Conservation (phyloP, 1,140 invertebrate genomes). For the Drosophila truncata region DNA sequence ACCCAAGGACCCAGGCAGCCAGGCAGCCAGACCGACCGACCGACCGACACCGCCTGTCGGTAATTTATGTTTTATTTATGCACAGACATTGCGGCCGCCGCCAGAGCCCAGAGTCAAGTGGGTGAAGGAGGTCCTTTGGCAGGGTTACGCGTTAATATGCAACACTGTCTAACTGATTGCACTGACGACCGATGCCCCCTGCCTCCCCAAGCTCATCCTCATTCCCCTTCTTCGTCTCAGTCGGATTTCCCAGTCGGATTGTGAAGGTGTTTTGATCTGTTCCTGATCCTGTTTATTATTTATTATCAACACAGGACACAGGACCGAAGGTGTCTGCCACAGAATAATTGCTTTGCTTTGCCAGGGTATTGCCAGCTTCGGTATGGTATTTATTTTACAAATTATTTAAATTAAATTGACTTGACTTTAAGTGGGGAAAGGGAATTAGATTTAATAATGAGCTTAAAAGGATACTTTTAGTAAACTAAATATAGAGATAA, state of each 20-base stretch:
- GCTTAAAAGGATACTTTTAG: neutral
- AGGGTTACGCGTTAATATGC: constrained; percentile 69
- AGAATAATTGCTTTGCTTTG: neutral
- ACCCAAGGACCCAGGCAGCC: constrained; percentile 8
- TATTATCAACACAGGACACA: neutral
- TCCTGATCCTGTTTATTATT: constrained; percentile 20
- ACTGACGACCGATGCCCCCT: constrained; percentile 12
- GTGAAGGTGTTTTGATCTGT: constrained; percentile 9
- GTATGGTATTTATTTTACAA: neutral
- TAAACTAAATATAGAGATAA: neutral
- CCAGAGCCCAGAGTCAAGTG: constrained; percentile 16
- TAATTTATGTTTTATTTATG: constrained; percentile 82
- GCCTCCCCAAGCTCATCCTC: neutral
- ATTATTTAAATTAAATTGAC: neutral
- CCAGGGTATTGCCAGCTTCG: neutral
- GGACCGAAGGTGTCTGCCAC: neutral
- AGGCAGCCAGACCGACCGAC: neutral
- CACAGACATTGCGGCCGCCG: constrained; percentile 69
- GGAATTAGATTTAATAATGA: neutral
- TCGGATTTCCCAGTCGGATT: constrained; percentile 7
- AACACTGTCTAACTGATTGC: constrained; percentile 80
- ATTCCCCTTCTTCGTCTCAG: neutral
- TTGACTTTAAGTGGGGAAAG: neutral
- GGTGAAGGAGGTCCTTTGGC: constrained; percentile 8
- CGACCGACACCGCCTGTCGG: constrained; percentile 56